Evolutionary conservation across 1,140 invertebrate species (phyloP), one percentile per base, ranked within the genome.

Genomic region (Parapsyche elsis): DNA sequence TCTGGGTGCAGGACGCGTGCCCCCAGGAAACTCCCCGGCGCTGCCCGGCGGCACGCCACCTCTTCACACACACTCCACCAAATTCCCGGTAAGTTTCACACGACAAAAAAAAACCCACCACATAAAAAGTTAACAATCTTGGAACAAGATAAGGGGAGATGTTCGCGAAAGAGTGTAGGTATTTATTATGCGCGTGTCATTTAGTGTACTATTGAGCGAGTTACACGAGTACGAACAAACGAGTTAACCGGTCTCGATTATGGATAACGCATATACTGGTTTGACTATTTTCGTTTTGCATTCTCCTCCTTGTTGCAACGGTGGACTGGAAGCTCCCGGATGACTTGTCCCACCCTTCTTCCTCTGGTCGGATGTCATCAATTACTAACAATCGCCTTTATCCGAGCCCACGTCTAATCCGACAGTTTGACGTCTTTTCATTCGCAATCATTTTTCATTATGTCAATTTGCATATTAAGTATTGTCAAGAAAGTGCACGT

Each of bases 11-110:
- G 88, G 86, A 86, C 87, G 53, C 86, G 88, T 81, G 81, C 46
- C 84, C 80, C 64, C 81, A 83, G 85, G 86, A 84, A 86, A 86
- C 80, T 86, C 86, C 85, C 86, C 84, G 86, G 87, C 86, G 81
- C 85, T 88, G 85, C 87, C 89, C 80, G 87, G 89, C 76, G 87
- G 89, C 73, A 88, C 88, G 85, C 90, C 89, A 84, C 84, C 87
- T 78, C 88, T 93, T 19, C 93, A 94, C 85, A 95, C 93, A 26
- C 93, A 94, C 86, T 94, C 93, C 79, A 92, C 90, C 84, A 94
- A 94, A 88, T 94, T 94, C 89, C 93, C 94, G 85, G 94, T 95
- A 89, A 92, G 91, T 89, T 83, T 26, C 23, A 59, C 21, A 61
- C 14, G 2, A n/a, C n/a, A n/a, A n/a, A 38, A 38, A 38, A 1